Percentiles rank a stretch among this genome's conserved stretches.
phyloP scores from a whole-genome alignment of 92 coral and sea anemone genomes.

The Virgularia gustaviana region DNA sequence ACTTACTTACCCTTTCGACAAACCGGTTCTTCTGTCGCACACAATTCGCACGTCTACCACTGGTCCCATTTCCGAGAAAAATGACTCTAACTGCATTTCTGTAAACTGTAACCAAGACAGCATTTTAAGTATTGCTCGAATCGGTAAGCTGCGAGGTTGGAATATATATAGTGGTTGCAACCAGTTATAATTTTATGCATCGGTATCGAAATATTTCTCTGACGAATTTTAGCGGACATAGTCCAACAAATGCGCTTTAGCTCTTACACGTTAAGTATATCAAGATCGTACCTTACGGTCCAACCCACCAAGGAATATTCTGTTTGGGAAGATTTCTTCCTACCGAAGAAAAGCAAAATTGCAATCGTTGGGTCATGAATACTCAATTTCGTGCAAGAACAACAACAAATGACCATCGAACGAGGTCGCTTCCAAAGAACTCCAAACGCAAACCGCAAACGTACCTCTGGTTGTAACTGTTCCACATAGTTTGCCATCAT shows the following conservation, averaged over 20 bases:
- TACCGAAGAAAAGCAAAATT: conserved; percentile 26
- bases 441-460: not conserved
- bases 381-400: not conserved
- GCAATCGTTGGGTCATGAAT: not conserved
- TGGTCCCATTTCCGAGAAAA: conserved; percentile 64
- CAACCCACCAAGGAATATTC: conserved; percentile 85
- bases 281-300: conserved; percentile 79
- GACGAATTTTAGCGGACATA: too few relatives aligned
- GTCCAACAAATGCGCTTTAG: too few relatives aligned
- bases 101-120: conserved; percentile 56
- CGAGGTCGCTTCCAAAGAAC: not conserved
- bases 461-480: conserved; percentile 32
- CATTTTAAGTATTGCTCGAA: too few relatives aligned
- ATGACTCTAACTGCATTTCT: conserved; percentile 77
- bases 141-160: too few relatives aligned
- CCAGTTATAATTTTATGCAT: too few relatives aligned
- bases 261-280: too few relatives aligned
- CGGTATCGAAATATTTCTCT: too few relatives aligned
- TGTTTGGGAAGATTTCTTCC: conserved; percentile 52
- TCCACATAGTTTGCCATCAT: conserved; percentile 32
- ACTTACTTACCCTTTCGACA: conserved; percentile 72
- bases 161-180: too few relatives aligned
- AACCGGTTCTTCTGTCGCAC: conserved; percentile 72
- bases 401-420: not conserved
- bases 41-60: conserved; percentile 85